phyloP scores from a whole-genome alignment of 2,113 vertebrate species.

The Halichoeres trimaculatus region DNA sequence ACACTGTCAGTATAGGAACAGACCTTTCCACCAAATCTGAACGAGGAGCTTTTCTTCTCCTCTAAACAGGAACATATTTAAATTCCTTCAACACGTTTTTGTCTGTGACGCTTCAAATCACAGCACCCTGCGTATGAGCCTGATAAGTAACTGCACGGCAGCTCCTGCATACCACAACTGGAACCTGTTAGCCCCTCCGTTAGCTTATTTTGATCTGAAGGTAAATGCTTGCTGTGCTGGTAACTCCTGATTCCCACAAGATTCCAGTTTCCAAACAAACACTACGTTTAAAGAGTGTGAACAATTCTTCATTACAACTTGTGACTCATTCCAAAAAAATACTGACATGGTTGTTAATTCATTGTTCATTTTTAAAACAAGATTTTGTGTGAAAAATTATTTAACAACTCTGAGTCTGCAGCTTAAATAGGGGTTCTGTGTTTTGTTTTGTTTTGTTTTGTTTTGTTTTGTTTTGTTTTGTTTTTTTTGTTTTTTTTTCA shows the following conservation, averaged over 20 bases:
- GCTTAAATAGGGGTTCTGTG: too few relatives aligned
- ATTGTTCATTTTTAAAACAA: too few relatives aligned
- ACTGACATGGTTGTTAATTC: too few relatives aligned
- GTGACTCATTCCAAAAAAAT: neutral
- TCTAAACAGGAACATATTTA: slow-evolving; percentile 11
- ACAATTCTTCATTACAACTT: neutral
- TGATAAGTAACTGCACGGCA: slow-evolving; percentile 1
- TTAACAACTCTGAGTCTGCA: too few relatives aligned
- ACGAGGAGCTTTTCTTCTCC: slow-evolving; percentile 23
- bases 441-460: too few relatives aligned
- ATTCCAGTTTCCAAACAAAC: neutral
- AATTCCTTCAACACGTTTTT: neutral
- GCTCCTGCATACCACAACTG: slow-evolving; percentile 15
- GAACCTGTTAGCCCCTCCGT: neutral
- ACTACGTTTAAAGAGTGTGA: neutral
- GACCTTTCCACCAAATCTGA: slow-evolving; percentile 47
- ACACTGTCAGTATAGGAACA: slow-evolving; percentile 40
- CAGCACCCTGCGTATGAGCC: slow-evolving; percentile 1
- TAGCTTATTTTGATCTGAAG: neutral
- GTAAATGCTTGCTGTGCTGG: slow-evolving; percentile 3
- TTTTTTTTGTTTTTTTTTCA: too few relatives aligned
- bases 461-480: too few relatives aligned
- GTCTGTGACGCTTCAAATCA: slow-evolving; percentile 9
- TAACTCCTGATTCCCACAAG: neutral
- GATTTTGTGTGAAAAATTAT: too few relatives aligned